Evolutionary conservation across 2,113 vertebrate genomes (phyloP), one percentile per base, ranked within the genome.

Genomic region (Erpornis zantholeuca): DNA sequence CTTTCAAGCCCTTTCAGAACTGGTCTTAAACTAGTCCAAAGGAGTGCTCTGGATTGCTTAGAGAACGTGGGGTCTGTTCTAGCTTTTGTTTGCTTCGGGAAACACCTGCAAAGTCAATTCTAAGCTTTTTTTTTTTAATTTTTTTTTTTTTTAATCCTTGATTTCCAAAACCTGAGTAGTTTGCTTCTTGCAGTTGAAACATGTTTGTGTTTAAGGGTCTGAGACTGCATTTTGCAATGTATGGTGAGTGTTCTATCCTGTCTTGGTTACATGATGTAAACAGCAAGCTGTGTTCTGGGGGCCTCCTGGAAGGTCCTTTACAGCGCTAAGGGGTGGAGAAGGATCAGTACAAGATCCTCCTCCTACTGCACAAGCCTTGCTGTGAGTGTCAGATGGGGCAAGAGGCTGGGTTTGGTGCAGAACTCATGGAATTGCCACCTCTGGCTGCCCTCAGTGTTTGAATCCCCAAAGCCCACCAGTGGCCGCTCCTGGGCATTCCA

Each of bases 11-110:
- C 40, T 77, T 71, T 84, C 60, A 87, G 69, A 83, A 44, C 24
- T 65, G 49, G 25, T 42, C 45, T 73, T 59, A 78, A 88, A 83
- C 15, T 28, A 60, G 40, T 85, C 40, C 49, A 60, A 54, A 92
- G 56, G 38, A 60, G 40, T 68, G 11, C 29, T 81, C 22, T 82
- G 73, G 56, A 31, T 63, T 80, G 71, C 64, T 40, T 80, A 27
- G 42, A 95, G 86, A 66, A 77, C 38, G n/a, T 7, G 4, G 47
- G 57, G 49, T 86, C 56, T 68, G 17, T 86, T 75, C 31, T 71
- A 45, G 72, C 81, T 91, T 90, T 90, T 95, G 89, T 93, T 90
- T 82, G 44, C 56, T 42, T 45, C 6, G 12, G 78, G 72, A 95
- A 92, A 63, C 79, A 92, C 72, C 82, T 94, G 90, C 61, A 49